Conservation (phyloP, 2,113 vertebrate species). For the Pitta sordida region DNA sequence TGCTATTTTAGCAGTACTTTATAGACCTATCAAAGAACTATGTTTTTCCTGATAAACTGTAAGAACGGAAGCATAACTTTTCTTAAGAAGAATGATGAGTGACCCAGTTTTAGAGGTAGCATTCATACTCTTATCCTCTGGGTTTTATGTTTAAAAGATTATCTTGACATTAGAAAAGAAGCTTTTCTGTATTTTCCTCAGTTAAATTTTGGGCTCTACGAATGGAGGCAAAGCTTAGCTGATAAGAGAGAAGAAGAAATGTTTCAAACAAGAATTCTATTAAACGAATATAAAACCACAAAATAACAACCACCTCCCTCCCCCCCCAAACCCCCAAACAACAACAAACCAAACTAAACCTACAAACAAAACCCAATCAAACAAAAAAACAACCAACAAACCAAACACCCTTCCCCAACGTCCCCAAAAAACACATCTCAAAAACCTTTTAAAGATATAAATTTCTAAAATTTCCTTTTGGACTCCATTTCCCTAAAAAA, state of each 20-base stretch:
- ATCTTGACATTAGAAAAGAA: constrained; percentile 63
- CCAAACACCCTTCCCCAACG: too few species aligned
- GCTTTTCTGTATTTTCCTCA: constrained; percentile 33
- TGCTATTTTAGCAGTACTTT: not conserved
- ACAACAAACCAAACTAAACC: too few species aligned
- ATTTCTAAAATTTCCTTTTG: not conserved
- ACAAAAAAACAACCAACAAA: too few species aligned
- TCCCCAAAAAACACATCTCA: too few species aligned
- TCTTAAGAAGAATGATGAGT: not conserved
- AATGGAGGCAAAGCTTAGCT: constrained; percentile 38
- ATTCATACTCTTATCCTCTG: constrained; percentile 39
- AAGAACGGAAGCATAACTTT: not conserved
- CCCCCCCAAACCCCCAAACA: too few species aligned
- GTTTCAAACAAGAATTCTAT: not conserved
- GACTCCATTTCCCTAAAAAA: not conserved
- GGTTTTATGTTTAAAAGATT: constrained; percentile 61
- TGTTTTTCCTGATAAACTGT: not conserved
- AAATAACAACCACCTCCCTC: too few species aligned
- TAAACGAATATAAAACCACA: not conserved
- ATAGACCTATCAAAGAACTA: not conserved
- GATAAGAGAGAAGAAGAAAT: constrained; percentile 14
- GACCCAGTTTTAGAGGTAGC: constrained; percentile 50
- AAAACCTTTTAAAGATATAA: not conserved
- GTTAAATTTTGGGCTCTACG: constrained; percentile 17
- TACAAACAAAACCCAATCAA: too few species aligned